Conservation (phyloP, 1,140 invertebrate species). For the Caenorhabditis tropicalis region DNA sequence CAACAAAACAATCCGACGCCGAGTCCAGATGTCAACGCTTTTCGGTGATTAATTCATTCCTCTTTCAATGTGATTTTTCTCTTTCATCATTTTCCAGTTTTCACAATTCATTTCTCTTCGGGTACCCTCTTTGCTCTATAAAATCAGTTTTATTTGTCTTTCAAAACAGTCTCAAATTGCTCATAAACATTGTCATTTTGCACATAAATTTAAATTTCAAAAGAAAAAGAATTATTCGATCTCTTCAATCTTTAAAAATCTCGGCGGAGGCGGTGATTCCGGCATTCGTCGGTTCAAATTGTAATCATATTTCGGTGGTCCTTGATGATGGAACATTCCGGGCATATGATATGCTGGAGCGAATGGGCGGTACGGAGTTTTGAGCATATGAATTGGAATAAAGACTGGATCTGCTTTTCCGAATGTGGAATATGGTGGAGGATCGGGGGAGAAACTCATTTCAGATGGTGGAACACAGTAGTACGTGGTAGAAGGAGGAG, state of each 20-base stretch:
- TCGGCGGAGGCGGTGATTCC: constrained; percentile 16
- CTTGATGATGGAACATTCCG: background rate
- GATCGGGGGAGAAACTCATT: constrained; percentile 10
- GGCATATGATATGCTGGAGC: constrained; percentile 14
- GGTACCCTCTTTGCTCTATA: background rate
- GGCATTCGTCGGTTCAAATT: constrained; percentile 1
- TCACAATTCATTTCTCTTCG: background rate
- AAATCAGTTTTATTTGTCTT: background rate
- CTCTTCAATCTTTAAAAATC: constrained; percentile 49
- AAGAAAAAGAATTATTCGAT: background rate
- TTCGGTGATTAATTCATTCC: background rate
- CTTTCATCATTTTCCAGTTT: background rate
- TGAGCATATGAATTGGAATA: constrained; percentile 45
- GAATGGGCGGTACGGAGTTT: constrained; percentile 40
- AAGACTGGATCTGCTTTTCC: constrained; percentile 16
- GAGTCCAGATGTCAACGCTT: constrained; percentile 12
- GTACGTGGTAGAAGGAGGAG: constrained; percentile 1
- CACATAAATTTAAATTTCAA: background rate
- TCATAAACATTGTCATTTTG: constrained; percentile 7
- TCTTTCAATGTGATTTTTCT: background rate
- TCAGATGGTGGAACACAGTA: constrained; percentile 44
- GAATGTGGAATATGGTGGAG: constrained; percentile 42
- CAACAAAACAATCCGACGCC: constrained; percentile 40
- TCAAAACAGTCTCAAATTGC: background rate
- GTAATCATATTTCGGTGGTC: constrained; percentile 37